Evolutionary conservation across 2,888 invertebrate species (phyloP).

Genomic region (Ypsolopha scabrella): DNA sequence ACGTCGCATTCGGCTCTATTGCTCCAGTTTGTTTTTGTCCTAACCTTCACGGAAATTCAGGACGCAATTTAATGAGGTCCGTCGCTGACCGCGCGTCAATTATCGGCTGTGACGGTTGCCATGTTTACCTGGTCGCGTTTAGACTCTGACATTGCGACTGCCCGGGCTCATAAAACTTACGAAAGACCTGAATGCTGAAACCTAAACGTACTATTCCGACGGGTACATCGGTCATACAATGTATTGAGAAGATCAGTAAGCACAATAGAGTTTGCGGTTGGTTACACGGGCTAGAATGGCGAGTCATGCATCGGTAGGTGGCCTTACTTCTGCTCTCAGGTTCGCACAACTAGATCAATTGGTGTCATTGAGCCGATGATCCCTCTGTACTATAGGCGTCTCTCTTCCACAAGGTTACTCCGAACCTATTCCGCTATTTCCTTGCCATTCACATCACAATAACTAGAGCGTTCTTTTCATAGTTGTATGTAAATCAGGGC

Average conservation of each 20-base stretch:
- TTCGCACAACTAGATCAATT: constrained; percentile 64
- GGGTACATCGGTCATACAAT: constrained; percentile 3
- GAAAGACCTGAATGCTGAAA: not conserved
- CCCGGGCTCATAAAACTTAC: not conserved
- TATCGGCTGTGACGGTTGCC: constrained; percentile 57
- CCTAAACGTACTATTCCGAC: not conserved
- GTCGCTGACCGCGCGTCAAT: constrained; percentile 64
- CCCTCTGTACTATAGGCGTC: constrained; percentile 42
- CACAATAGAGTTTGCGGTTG: no score
- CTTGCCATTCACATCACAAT: not conserved
- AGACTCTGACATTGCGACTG: constrained; percentile 51
- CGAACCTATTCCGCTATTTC: not conserved
- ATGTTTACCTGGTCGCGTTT: constrained; percentile 63
- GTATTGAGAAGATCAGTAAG: constrained; percentile 10
- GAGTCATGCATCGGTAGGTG: constrained; percentile 22
- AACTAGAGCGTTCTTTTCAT: not conserved
- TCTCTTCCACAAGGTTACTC: constrained; percentile 49
- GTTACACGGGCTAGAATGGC: constrained; percentile 4
- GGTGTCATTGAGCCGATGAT: constrained; percentile 55
- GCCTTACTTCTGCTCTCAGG: constrained; percentile 40
- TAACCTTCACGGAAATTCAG: constrained; percentile 59
- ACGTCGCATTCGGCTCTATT: not conserved
- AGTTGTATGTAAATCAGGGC: not conserved
- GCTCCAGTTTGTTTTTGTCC: constrained; percentile 31
- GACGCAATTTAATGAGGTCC: constrained; percentile 62